Conservation (phyloP, 2,113 vertebrate species). For the Mesoclemmys tuberculata region DNA sequence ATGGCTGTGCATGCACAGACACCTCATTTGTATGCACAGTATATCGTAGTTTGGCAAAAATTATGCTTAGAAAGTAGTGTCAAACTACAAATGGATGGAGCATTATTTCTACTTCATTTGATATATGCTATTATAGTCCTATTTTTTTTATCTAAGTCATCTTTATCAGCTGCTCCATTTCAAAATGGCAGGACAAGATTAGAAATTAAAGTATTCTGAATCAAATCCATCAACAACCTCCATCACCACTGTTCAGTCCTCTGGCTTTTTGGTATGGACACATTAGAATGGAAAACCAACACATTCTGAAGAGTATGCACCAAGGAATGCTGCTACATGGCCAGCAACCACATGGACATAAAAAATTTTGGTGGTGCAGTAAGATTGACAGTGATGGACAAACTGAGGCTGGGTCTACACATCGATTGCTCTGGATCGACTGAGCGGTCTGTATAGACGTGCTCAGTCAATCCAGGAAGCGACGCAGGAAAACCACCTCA, state of each 20-base stretch:
- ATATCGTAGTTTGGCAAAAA: neutral
- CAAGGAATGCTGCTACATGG: neutral
- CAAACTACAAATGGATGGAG: neutral
- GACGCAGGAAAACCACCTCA: too few relatives aligned
- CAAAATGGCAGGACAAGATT: neutral
- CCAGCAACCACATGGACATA: neutral
- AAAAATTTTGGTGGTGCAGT: neutral
- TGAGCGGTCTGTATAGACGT: too few relatives aligned
- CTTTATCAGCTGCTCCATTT: neutral
- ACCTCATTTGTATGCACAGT: neutral
- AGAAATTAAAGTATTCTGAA: neutral
- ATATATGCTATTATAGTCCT: slow-evolving; percentile 35
- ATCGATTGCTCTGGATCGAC: too few relatives aligned
- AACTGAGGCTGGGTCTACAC: too few relatives aligned
- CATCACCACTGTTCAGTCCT: neutral
- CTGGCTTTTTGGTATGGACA: neutral
- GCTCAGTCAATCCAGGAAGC: too few relatives aligned
- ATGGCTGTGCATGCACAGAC: neutral
- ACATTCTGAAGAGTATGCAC: neutral
- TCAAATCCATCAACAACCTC: neutral
- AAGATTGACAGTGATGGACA: neutral
- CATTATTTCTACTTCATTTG: slow-evolving; percentile 61
- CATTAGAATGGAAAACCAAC: neutral
- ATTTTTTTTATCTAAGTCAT: neutral
- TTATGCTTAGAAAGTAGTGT: slow-evolving; percentile 42